Conservation (phyloP, 1,140 invertebrate genomes). For the Rhysida immarginata region DNA sequence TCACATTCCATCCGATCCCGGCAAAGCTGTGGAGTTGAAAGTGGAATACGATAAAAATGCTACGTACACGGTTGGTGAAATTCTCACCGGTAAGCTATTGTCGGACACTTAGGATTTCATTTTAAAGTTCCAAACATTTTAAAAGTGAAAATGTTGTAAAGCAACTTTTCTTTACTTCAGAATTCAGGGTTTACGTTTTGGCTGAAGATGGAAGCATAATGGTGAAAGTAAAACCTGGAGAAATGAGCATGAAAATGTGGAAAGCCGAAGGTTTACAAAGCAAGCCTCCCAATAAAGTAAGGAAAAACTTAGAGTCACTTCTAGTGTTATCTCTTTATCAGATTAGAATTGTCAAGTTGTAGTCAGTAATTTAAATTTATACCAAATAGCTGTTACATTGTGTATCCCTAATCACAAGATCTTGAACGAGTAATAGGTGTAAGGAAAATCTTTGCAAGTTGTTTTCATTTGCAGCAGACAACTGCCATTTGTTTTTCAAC, state of each 20-base stretch:
- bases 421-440: too few species aligned
- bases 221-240: constrained; percentile 18
- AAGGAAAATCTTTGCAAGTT: too few species aligned
- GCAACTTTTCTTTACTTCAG: constrained; percentile 18
- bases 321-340: background rate
- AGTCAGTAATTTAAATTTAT: background rate
- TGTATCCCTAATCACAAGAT: too few species aligned
- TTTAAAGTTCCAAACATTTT: too few species aligned
- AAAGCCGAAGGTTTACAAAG: constrained; percentile 18
- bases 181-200: constrained; percentile 23
- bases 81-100: constrained; percentile 25
- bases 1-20: constrained; percentile 24
- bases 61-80: constrained; percentile 21
- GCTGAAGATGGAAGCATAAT: constrained; percentile 25
- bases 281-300: background rate
- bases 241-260: constrained; percentile 27
- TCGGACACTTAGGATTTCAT: too few species aligned
- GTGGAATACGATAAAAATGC: constrained; percentile 24
- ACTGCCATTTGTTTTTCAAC: too few species aligned
- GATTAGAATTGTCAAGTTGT: background rate
- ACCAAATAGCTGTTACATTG: background rate
- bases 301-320: background rate
- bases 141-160: background rate
- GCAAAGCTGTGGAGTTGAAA: constrained; percentile 20
- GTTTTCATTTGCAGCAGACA: too few species aligned